Evolutionary conservation across 2,113 vertebrate species (phyloP), one percentile per base, ranked within the genome.

Genomic region (Vulpes vulpes): DNA sequence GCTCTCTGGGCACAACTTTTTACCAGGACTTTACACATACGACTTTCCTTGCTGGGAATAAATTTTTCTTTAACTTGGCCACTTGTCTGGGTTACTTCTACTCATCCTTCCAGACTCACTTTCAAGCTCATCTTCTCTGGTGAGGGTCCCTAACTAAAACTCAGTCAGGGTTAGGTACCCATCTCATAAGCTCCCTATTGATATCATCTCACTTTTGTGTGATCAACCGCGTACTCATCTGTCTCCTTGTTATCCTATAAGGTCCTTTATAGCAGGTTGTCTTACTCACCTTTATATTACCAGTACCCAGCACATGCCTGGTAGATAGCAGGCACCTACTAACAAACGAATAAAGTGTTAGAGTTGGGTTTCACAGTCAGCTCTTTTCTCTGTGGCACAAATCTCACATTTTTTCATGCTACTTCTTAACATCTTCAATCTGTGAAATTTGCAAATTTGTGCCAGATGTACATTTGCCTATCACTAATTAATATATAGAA

Each of bases 351-450:
- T 81, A n/a, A 76, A 93, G 78, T 22, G 35, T 62, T 38, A 95
- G 96, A 76, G 59, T 73, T 94, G 81, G 53, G 71, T 97, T 97
- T 97, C 96, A 93, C 97, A 96, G 65, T 93, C 71, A 94, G 32
- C 57, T 91, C 60, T 89, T 97, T 92, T 78, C 85, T 97, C 84
- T 94, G 65, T 57, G 67, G 85, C 71, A 97, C 35, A 96, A 96
- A 97, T 88, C 88, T 97, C 76, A 91, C 55, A 71, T 96, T 95
- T 96, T 65, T 88, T 74, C 59, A 89, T 84, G 71, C n/a, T 81
- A 38, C 67, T 90, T 85, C 49, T 94, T 88, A 80, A 89, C 38
- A 91, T 73, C 7, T 60, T 91, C 32, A 95, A 73, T 60, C 32
- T 83, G 38, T 91, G 94, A 82, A 65, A 49, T 91, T 82, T n/a